Base-by-base conservation (phyloP, 2,888 invertebrate genomes). In the Polyommatus icarus region DNA sequence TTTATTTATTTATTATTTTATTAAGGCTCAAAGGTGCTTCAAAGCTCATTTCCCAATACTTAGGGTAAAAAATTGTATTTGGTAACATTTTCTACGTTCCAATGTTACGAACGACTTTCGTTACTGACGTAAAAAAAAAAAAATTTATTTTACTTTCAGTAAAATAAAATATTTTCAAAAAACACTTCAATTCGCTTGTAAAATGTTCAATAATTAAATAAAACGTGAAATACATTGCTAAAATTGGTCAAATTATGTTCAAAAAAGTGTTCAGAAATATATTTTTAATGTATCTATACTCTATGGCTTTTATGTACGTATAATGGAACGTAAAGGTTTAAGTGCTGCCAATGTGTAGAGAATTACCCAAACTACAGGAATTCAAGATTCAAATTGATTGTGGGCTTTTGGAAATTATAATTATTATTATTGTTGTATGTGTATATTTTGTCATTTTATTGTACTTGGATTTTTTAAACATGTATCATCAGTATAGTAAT, bases 71-170 rank as follows among this genome's bases (percentile, higher is more conserved):
- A 15, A 15, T 6, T 29, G 5, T 72, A 40, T 72, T n/a, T 72
- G 71, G 71, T 40, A 40, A 72, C 71, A 72, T 72, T 72, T 12
- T 1, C 40, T 40, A 40, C 71, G 71, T 72, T 72, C 40, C 71
- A n/a, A n/a, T 72, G 36, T 36, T 36, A 40, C 8, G 32, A 71
- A 36, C 4, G 3, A 71, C 0, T 36, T 18, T 15, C 7, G 32
- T 4, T 36, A 36, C 3, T 71, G 7, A 24, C n/a, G 20, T 0
- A 8, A 36, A 15, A 15, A 50, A 50, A 50, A 50, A n/a, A n/a
- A n/a, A n/a, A n/a, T n/a, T n/a, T n/a, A n/a, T n/a, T n/a, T 50
- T 50, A 50, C 4, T 15, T 50, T 15, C 50, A 50, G 15, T 15
- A 7, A 50, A 50, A 15, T 15, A 50, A 15, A 7, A 50, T 15